These are phyloP conservation scores for Heliconius hewitsoni DNA, from an alignment of 1,140 invertebrate species.

Conservation along the genomic window DNA sequence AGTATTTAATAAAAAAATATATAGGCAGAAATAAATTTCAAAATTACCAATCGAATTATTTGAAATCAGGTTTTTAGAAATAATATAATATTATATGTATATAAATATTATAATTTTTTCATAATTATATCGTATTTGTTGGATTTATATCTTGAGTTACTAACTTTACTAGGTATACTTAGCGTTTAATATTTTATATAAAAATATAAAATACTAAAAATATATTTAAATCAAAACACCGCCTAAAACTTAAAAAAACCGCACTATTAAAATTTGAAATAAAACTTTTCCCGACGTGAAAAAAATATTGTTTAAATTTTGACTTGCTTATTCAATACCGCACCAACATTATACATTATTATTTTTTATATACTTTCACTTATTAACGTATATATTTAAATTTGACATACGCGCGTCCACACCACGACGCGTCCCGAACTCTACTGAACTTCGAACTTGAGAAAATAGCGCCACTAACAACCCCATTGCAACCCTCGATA, in stretches of 20 bases:
- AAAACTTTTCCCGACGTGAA: background rate
- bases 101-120: too few species aligned
- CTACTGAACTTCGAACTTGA: conserved; percentile 38
- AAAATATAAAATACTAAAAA: too few species aligned
- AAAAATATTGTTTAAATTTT: background rate
- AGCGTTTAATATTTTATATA: too few species aligned
- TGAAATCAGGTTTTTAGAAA: too few species aligned
- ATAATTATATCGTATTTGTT: too few species aligned
- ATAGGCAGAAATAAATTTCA: too few species aligned
- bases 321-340: background rate
- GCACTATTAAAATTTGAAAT: background rate
- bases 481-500: conserved; percentile 14
- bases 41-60: too few species aligned
- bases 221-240: too few species aligned
- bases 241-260: background rate
- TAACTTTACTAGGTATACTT: too few species aligned
- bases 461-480: conserved; percentile 10
- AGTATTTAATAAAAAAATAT: too few species aligned
- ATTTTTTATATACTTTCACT: background rate
- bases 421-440: conserved; percentile 30
- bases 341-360: background rate
- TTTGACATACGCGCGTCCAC: conserved; percentile 11
- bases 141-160: too few species aligned
- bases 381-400: background rate
- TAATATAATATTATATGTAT: too few species aligned